A percentile compares a stretch with the other conserved stretches of the same genome.
Evolutionary conservation across 2,888 invertebrate genomes (phyloP).

Genomic region (Drosophila phalerata): DNA sequence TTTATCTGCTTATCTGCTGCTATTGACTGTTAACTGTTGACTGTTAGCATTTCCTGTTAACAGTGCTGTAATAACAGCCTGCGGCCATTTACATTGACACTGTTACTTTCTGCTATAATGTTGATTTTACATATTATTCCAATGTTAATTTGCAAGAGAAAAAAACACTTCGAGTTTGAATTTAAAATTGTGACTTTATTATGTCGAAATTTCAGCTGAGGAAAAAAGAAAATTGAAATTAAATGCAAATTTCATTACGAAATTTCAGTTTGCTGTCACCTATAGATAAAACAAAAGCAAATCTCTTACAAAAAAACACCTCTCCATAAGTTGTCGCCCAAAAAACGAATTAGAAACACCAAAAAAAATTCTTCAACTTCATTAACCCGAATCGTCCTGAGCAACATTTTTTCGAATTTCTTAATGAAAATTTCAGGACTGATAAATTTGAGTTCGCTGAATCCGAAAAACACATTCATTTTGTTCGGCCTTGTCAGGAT

Average conservation of each 20-base stretch:
- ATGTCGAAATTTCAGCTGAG: no score
- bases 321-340: constrained; percentile 13
- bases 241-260: constrained; percentile 28
- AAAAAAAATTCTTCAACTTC: constrained; percentile 70
- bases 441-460: no score
- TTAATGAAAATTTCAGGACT: no score
- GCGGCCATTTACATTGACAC: constrained; percentile 47
- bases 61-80: constrained; percentile 50
- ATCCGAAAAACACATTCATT: no score
- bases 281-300: constrained; percentile 20
- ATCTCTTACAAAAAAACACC: constrained; percentile 33
- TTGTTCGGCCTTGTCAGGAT: no score
- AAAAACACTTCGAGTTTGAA: neutral
- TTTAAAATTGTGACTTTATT: neutral
- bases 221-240: constrained; percentile 11
- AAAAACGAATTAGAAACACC: constrained; percentile 37
- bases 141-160: constrained; percentile 3
- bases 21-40: constrained; percentile 5
- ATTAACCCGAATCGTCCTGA: no score
- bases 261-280: constrained; percentile 28
- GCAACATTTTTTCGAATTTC: no score
- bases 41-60: constrained; percentile 21
- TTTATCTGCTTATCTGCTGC: constrained; percentile 71
- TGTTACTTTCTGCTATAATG: constrained; percentile 42
- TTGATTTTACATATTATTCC: constrained; percentile 8